Conservation (phyloP, 2,888 invertebrate species). For the Andrena hattorfiana region DNA sequence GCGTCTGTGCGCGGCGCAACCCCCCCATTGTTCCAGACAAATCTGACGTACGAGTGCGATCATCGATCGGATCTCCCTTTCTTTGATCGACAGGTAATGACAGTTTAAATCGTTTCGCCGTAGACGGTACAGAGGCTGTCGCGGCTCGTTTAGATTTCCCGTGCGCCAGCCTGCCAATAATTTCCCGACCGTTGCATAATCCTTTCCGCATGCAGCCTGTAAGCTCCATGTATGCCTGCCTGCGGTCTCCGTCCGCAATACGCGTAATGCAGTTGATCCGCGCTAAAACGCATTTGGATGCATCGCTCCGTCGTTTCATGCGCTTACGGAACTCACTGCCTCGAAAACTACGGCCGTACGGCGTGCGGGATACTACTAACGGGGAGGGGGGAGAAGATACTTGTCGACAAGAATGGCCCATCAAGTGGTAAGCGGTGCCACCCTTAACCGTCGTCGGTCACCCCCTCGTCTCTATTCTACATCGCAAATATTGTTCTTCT, state of each 20-base stretch:
- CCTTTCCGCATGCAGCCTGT: constrained; percentile 83
- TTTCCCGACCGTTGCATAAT: constrained; percentile 78
- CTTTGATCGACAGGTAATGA: constrained; percentile 85
- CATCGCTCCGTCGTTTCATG: constrained; percentile 72
- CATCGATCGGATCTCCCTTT: constrained; percentile 82
- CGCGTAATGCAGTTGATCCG: constrained; percentile 83
- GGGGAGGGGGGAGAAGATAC: constrained; percentile 23
- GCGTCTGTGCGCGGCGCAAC: constrained; percentile 56
- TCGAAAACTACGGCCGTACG: constrained; percentile 60
- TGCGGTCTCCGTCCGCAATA: constrained; percentile 71
- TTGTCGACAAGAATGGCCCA: constrained; percentile 34
- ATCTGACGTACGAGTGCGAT: constrained; percentile 81
- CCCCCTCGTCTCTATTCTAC: neutral
- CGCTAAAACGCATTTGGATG: constrained; percentile 83
- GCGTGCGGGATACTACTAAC: neutral
- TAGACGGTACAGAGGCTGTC: constrained; percentile 73
- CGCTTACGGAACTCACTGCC: constrained; percentile 71
- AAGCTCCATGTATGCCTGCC: constrained; percentile 80
- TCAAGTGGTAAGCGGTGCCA: constrained; percentile 40
- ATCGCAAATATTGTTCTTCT: constrained; percentile 22
- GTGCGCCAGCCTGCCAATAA: constrained; percentile 76
- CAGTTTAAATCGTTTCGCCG: constrained; percentile 81
- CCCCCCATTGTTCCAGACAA: constrained; percentile 79
- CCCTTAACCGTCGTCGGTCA: constrained; percentile 16
- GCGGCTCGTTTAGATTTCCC: constrained; percentile 71